Evolutionary conservation across 2,888 invertebrate species (phyloP), one percentile per base, ranked within the genome.

Genomic region (Drosophila mimetica): DNA sequence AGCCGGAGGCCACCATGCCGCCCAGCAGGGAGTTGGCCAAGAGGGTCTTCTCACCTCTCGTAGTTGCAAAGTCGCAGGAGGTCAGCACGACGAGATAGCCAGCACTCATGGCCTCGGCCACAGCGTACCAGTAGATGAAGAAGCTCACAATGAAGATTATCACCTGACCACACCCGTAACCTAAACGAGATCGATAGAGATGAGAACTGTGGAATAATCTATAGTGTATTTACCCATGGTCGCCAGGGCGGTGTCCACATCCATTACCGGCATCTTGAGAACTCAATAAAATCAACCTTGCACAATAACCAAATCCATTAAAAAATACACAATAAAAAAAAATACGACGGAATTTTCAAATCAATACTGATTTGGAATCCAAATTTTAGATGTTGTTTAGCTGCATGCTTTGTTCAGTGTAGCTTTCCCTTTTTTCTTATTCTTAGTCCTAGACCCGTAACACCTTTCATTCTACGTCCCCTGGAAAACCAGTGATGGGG

Each of bases 401-500:
- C 16, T 34, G 83, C 80, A 80, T 80, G 83, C 14, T 53, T 75
- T 50, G 61, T 60, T 64, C 36, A 4, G 22, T 61, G 51, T 65
- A 67, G 65, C 63, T 51, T 58, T 8, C 13, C 14, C 50, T 54
- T 57, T 50, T 52, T 44, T 52, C 46, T 63, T 44, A 41, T 25
- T 61, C 36, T 55, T 63, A 63, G 63, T 32, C 60, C 41, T 79
- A 64, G 64, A 53, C 50, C 48, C 42, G 36, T 52, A 69, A 60
- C 50, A 61, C 59, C 77, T 61, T 67, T 63, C 79, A 76, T 53
- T 71, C 58, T 72, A 72, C 70, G 76, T 30, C 76, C 59, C 20
- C 1, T 7, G 32, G 22, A 18, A 55, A 37, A 14, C 8, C 11
- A 14, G 44, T 46, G 60, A 60, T 37, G 54, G 42, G 13, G 20